Evolutionary conservation across 2,888 invertebrate species (phyloP), one percentile per base, ranked within the genome.

Genomic region (Mamestra brassicae): DNA sequence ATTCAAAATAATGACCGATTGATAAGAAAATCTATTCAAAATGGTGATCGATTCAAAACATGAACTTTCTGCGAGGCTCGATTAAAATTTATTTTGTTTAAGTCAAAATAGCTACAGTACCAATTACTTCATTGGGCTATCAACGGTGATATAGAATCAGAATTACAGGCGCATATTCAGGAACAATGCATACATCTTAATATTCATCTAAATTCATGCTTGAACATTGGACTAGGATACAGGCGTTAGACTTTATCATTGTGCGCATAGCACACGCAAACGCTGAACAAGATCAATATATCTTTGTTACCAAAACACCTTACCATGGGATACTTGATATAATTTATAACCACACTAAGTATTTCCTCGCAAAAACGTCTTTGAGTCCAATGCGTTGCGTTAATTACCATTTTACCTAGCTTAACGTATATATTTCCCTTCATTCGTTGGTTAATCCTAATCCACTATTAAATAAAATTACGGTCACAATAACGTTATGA

Each of bases 241-340:
- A 15, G 15, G 26, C 26, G 26, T 26, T 26, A 26, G 15, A 50
- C 50, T 15, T 50, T 52, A 17, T 52, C 17, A 17, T 52, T 17
- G 52, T 52, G 52, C n/a, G 11, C n/a, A 45, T 10, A 42, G 2
- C 69, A 55, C 36, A n/a, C 15, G 7, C 45, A 57, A 71, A 47
- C 8, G 4, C 26, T 70, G n/a, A 55, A 13, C 8, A 71, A n/a
- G 15, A 47, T n/a, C n/a, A 58, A 52, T 72, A n/a, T n/a, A 60
- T 52, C 34, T n/a, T 34, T 11, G 34, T 71, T 6, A 38, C 57
- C 50, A 50, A 50, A 38, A 47, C 52, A 52, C 13, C 34, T 8
- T 47, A 71, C 8, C 11, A 61, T 61, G 7, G 17, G 6, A 17
- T 5, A 57, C n/a, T 38, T 70, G 7, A 55, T 36, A 70, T 70